phyloP scores from a whole-genome alignment of 2,797 vertebrate species.

The Danio choprae region DNA sequence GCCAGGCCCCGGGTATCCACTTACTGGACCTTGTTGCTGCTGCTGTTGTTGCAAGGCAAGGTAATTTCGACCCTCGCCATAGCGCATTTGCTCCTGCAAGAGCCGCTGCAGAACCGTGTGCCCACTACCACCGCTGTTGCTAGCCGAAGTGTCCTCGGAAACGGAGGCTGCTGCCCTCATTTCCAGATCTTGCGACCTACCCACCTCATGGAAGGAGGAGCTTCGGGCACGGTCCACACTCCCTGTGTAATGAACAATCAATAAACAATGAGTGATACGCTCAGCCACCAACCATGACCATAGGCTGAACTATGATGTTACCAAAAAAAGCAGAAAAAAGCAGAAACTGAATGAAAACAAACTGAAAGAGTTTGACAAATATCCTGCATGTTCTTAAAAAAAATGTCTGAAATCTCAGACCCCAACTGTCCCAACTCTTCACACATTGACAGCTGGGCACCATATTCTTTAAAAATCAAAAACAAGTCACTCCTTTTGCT shows the following conservation, averaged over 20 bases:
- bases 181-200: constrained; percentile 77
- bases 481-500: neutral
- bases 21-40: constrained; percentile 60
- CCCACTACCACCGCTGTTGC: constrained; percentile 68
- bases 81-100: constrained; percentile 96
- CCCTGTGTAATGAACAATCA: constrained; percentile 61
- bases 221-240: constrained; percentile 74
- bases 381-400: constrained; percentile 45
- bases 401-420: constrained; percentile 24
- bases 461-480: neutral
- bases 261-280: constrained; percentile 17
- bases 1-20: constrained; percentile 76
- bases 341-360: constrained; percentile 37
- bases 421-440: constrained; percentile 49
- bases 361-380: constrained; percentile 33
- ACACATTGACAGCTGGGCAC: constrained; percentile 56
- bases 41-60: constrained; percentile 87
- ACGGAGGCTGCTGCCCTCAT: constrained; percentile 90
- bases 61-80: constrained; percentile 91
- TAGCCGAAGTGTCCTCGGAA: constrained; percentile 86
- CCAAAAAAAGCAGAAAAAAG: constrained; percentile 23
- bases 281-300: neutral
- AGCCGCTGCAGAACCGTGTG: constrained; percentile 95
- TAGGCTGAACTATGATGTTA: neutral
- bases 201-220: constrained; percentile 80